Base-by-base conservation (phyloP, 1,140 invertebrate species). In the Bombus affinis region DNA sequence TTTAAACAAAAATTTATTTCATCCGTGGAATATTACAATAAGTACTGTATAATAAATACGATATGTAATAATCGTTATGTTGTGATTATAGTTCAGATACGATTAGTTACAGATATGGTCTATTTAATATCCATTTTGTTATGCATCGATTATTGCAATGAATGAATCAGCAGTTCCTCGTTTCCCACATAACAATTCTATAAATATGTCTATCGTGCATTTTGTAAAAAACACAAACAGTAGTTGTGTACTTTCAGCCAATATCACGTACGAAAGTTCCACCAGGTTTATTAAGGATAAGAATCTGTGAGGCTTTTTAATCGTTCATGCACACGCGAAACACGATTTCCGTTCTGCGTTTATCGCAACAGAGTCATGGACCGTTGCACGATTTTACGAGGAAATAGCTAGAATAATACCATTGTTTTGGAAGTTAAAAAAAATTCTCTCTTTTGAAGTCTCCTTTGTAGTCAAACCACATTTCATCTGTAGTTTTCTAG, bases 241-340 rank as follows among this genome's bases (percentile, higher is more conserved):
- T 12, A 62, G 28, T n/a, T 62, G 59, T 28, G 10, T 62, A 62
- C 12, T 62, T 62, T 62, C 59, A 62, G 59, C 28, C 59, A n/a
- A n/a, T 62, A 39, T 37, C 3, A 28, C 15, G 25, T 39, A 22
- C 10, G 1, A 25, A 39, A 39, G 35, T 39, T 75, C 12, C 75
- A 15, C 1, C n/a, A 37, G 57, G 62, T 47, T 78, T 66, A 78
- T 44, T 3, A 12, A 32, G 25, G 62, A 78, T 35, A 78, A 78
- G 62, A 25, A 66, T 78, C 76, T 12, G 22, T 39, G 59, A n/a
- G 39, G 12, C 39, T 78, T 66, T 78, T 66, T 78, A 65, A 78
- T 65, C 76, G 59, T 12, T 12, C 2, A 25, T 37, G 68, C 18
- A 37, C 68, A 70, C 35, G 68, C 35, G 35, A 70, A 32, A 35